Conservation (phyloP, 37 sponge, comb jelly and placozoan genomes). For the Aphrocallistes beatrix region DNA sequence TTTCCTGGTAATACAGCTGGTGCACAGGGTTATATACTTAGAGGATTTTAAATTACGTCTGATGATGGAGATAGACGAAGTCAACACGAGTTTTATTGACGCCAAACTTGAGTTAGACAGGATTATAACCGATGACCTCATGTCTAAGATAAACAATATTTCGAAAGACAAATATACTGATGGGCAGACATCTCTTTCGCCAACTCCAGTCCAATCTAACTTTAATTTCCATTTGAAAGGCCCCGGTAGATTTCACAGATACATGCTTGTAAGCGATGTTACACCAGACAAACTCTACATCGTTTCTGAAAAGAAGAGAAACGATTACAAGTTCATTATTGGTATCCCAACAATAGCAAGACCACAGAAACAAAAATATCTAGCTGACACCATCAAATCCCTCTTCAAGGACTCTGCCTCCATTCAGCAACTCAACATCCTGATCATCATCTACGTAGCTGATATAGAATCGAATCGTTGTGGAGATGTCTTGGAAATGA, state of each 20-base stretch:
- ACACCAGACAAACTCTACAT: background rate
- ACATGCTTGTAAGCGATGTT: background rate
- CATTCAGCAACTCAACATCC: background rate
- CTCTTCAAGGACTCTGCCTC: background rate
- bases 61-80: background rate
- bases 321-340: background rate
- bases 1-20: background rate
- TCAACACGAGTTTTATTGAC: background rate
- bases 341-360: background rate
- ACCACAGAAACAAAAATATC: background rate
- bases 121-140: background rate
- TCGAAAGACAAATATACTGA: background rate
- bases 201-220: background rate
- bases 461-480: slow-evolving; percentile 21
- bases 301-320: background rate
- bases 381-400: background rate
- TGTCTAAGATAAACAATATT: background rate
- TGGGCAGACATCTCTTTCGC: background rate
- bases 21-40: background rate
- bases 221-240: background rate
- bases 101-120: background rate
- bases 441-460: slow-evolving; percentile 23
- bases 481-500: background rate
- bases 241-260: background rate
- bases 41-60: background rate